Base-by-base conservation (phyloP, 1,140 invertebrate genomes). In the Euura lappo region DNA sequence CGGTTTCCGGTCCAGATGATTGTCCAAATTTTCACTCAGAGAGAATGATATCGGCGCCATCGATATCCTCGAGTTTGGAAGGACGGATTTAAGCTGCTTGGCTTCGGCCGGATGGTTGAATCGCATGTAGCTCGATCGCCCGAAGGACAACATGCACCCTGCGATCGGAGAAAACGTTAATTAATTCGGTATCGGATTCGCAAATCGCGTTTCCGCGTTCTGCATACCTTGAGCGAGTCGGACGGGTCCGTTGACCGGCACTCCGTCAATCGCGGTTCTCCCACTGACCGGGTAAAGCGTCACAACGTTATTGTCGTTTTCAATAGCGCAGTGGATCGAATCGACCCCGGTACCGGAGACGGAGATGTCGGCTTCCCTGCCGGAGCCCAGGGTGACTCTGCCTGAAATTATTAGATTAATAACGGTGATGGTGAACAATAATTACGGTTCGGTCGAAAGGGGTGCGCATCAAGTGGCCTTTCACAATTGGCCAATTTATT, bases 21-120 rank as follows among this genome's bases (percentile, higher is more conserved):
- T 83, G 10, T 88, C 86, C 44, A 81, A 82, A 1, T 72, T 77
- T 45, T 88, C 86, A 5, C 77, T 69, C 0, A 78, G 68, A 1
- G 79, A 75, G 46, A 91, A 92, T 69, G 88, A 90, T 74, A 92
- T 90, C 0, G 93, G 93, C 13, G 92, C 90, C 92, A 95, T 94
- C 3, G 94, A 95, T 65, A 95, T 93, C 77, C 94, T 88, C 2
- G 92, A 88, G 60, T 93, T 91, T 1, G 93, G 93, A 60, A 95
- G 83, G n/a, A 93, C 92, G 0, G 93, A 93, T 86, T 94, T 95
- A 88, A 97, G 93, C 72, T 95, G 90, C 79, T 93, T 92, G 2
- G 95, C 95, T 83, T 97, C 95, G 67, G 93, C 93, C 0, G 96
- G 96, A 86, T 97, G 94, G 84, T 97, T 97, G 88, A 96, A 97